A percentile compares a stretch with the other conserved stretches of the same genome.
These are phyloP conservation scores for Cantharis nigra DNA, from an alignment of 2,888 invertebrate species.

Conservation along the genomic window DNA sequence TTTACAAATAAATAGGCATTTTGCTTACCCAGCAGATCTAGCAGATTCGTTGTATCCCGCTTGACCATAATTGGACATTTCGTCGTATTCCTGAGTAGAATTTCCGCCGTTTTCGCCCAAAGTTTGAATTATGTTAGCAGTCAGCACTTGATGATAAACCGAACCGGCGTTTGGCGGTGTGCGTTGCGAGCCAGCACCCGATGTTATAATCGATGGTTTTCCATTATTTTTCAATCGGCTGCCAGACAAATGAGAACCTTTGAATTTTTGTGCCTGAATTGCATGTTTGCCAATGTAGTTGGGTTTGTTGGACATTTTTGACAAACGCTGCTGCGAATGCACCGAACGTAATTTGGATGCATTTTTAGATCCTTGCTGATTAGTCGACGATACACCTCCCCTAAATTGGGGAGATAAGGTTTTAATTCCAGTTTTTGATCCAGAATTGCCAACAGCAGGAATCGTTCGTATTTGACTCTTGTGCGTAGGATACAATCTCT, in stretches of 20 bases:
- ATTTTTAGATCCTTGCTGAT: conserved; percentile 46
- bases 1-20: neutral
- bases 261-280: conserved; percentile 53
- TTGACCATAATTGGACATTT: conserved; percentile 17
- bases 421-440: conserved; percentile 46
- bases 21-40: conserved; percentile 16
- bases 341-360: conserved; percentile 52
- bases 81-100: neutral
- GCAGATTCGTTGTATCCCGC: conserved; percentile 6
- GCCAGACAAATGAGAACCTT: conserved; percentile 26
- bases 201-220: conserved; percentile 20
- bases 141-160: conserved; percentile 65
- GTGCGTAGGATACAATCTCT: conserved; percentile 46
- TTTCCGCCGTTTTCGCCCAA: conserved; percentile 24
- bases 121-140: conserved; percentile 67
- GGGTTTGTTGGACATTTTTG: conserved; percentile 50
- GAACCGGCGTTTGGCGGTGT: conserved; percentile 53
- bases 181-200: conserved; percentile 28
- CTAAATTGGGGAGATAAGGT: conserved; percentile 48
- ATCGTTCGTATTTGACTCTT: conserved; percentile 51
- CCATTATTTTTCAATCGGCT: conserved; percentile 21
- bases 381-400: conserved; percentile 17
- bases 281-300: conserved; percentile 57
- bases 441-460: conserved; percentile 45
- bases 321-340: conserved; percentile 50